phyloP scores from a whole-genome alignment of 2,797 vertebrate genomes.

The Salarias fasciatus region DNA sequence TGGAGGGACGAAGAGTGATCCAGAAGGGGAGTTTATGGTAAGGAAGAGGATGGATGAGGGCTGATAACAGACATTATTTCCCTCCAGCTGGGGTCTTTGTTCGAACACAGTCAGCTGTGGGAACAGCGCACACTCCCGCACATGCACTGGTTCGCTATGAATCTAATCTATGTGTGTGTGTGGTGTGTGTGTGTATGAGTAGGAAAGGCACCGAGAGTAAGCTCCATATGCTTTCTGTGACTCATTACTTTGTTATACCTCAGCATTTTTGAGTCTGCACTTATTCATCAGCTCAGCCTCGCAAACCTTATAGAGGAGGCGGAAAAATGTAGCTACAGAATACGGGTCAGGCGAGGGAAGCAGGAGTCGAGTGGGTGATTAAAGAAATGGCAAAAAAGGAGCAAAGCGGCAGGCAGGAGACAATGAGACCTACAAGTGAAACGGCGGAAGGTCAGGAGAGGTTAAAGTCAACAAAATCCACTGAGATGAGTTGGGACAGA shows the following conservation, averaged over 20 bases:
- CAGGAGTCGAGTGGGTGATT: not conserved
- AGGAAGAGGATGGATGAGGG: constrained; percentile 33
- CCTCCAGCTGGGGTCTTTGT: constrained; percentile 63
- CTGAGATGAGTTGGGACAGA: constrained; percentile 31
- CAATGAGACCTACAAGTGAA: constrained; percentile 20
- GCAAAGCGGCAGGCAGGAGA: constrained; percentile 4
- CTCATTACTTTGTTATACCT: constrained; percentile 1
- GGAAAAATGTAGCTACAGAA: not conserved
- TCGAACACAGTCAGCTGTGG: constrained; percentile 51
- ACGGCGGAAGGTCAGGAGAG: constrained; percentile 3
- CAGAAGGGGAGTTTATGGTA: constrained; percentile 7
- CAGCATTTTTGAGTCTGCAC: constrained; percentile 1
- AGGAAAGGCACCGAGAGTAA: too few relatives aligned
- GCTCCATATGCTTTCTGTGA: not conserved
- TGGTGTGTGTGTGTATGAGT: too few relatives aligned
- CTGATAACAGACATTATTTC: constrained; percentile 61
- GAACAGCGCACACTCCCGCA: not conserved
- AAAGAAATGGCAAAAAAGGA: constrained; percentile 10
- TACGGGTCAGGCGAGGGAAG: not conserved
- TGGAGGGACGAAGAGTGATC: constrained; percentile 8
- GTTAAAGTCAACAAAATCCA: constrained; percentile 41
- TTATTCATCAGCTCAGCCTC: not conserved
- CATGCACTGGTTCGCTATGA: not conserved
- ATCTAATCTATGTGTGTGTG: too few relatives aligned
- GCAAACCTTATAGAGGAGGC: not conserved